Evolutionary conservation across 2,888 invertebrate genomes (phyloP).

Genomic region (Eupithecia dodoneata): DNA sequence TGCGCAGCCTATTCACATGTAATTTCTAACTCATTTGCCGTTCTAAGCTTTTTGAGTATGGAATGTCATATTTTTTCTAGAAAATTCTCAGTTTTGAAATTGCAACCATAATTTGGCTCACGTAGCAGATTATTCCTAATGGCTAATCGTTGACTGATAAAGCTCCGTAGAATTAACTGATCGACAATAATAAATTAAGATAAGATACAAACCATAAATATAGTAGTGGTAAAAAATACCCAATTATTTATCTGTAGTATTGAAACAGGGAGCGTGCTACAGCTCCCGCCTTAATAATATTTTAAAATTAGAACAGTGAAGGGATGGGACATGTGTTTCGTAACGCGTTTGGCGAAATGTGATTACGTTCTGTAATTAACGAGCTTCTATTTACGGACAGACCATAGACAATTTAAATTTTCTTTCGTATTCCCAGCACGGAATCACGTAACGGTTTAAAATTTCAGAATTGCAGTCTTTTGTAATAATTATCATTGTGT

Average conservation of each 20-base stretch:
- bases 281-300: conserved; percentile 78
- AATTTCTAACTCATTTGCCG: conserved; percentile 55
- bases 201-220: conserved; percentile 58
- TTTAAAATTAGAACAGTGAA: conserved; percentile 82
- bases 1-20: conserved; percentile 60
- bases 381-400: conserved; percentile 75
- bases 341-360: conserved; percentile 84
- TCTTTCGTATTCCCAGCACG: conserved; percentile 62
- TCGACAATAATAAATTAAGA: neutral
- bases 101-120: neutral
- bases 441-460: conserved; percentile 48
- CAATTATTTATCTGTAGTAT: conserved; percentile 64
- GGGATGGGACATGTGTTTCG: conserved; percentile 83
- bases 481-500: conserved; percentile 74
- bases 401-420: conserved; percentile 65
- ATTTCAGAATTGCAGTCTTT: conserved; percentile 70
- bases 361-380: conserved; percentile 83
- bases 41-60: conserved; percentile 40
- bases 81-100: neutral
- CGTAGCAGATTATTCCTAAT: neutral
- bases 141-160: neutral
- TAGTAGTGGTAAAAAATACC: neutral
- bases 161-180: neutral
- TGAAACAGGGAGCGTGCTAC: conserved; percentile 73
- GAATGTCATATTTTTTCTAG: conserved; percentile 37